Evolutionary conservation across 2,113 vertebrate genomes (phyloP), one percentile per base, ranked within the genome.

Genomic region (Chamaea fasciata): DNA sequence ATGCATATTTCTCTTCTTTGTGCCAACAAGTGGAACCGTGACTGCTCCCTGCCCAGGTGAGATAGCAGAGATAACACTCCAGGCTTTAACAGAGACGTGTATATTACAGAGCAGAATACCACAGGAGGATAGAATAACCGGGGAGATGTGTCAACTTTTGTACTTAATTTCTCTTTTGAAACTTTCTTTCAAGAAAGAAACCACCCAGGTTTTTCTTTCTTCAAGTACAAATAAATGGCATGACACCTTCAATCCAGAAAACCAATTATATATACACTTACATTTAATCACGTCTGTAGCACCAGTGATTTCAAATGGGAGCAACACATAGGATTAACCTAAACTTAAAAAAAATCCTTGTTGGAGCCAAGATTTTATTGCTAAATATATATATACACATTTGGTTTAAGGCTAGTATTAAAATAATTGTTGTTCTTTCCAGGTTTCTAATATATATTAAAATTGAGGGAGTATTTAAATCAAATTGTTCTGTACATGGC

Each of bases 391-490:
- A 52, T 18, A 89, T 23, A 52, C 7, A 64, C 6, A 62, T 57
- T 71, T 67, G 15, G 6, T 87, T 86, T 77, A 89, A 91, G 56
- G 30, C 18, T 63, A 23, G 41, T 57, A 80, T 91, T 95, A 83
- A 92, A 91, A 77, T 92, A 92, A 89, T 81, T 81, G 39, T 44
- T 92, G 20, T 14, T 91, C 73, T 70, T 85, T 41, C 86, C 30
- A 56, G 71, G 60, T 89, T 94, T 96, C 87, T 87, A 83, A 80
- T 83, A 94, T 87, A 78, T 82, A 84, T 52, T 92, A 91, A 91
- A 96, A 94, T 84, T 78, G 21, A 7, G 4, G 13, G 5, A 81
- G 16, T 44, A 69, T 69, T 95, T 84, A 74, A 86, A 83, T 90
- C 7, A 69, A 90, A 33, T 56, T 83, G 15, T 57, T 86, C 39